Evolutionary conservation across 2,113 vertebrate genomes (phyloP).

Genomic region (Pandion haliaetus): DNA sequence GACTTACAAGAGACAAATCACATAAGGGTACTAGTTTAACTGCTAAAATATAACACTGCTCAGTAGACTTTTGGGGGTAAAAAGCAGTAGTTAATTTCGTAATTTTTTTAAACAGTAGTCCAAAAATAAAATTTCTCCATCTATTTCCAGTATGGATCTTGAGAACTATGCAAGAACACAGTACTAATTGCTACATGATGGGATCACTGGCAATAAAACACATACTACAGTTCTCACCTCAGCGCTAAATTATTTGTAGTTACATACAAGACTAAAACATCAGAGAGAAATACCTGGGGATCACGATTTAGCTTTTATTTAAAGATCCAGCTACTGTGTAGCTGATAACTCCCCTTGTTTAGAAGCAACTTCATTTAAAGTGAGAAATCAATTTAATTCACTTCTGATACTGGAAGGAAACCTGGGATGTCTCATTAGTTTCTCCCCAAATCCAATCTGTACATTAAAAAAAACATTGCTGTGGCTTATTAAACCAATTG

Average conservation of each 20-base stretch:
- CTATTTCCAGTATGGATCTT: constrained; percentile 35
- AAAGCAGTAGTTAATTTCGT: background rate
- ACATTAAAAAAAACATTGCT: background rate
- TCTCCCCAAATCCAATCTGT: background rate
- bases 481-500: background rate
- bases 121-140: constrained; percentile 54
- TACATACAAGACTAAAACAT: constrained; percentile 42
- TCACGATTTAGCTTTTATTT: background rate
- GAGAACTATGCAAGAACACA: constrained; percentile 48
- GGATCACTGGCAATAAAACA: constrained; percentile 40
- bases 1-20: constrained; percentile 12
- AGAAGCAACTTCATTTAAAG: constrained; percentile 35
- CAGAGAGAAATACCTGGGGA: constrained; percentile 12
- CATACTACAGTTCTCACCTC: constrained; percentile 36
- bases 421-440: background rate
- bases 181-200: constrained; percentile 50
- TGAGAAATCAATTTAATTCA: background rate
- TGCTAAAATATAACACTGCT: constrained; percentile 44
- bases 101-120: background rate
- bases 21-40: background rate
- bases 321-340: background rate
- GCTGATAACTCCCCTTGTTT: background rate
- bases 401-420: constrained; percentile 12
- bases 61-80: constrained; percentile 29
- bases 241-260: constrained; percentile 33